A percentile compares a stretch with the other conserved stretches of the same genome.
Evolutionary conservation across 1,140 invertebrate species (phyloP).

Genomic region (Callitettix versicolor): DNA sequence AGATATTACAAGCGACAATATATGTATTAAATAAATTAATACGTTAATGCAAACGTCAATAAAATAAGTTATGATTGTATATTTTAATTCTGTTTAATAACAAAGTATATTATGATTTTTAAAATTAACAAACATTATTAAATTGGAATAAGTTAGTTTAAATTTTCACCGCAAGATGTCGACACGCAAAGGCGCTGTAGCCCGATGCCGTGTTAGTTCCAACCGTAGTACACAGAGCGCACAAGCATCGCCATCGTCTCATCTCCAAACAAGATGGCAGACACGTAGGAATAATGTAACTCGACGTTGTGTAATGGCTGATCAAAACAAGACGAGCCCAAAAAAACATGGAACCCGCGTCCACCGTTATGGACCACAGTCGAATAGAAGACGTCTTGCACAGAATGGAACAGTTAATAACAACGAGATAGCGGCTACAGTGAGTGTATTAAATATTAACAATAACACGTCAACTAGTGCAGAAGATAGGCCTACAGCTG

Average conservation of each 20-base stretch:
- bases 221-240: conserved; percentile 7
- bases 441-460: neutral
- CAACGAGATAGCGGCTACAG: neutral
- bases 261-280: conserved; percentile 20
- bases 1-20: no score
- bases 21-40: no score
- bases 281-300: conserved; percentile 2
- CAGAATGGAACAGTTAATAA: neutral
- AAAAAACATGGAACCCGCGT: conserved; percentile 9
- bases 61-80: no score
- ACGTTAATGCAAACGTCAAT: no score
- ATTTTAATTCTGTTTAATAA: no score
- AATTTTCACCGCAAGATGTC: neutral
- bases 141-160: neutral
- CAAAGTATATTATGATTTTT: no score
- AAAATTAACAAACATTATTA: no score
- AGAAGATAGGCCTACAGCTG: neutral
- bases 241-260: neutral
- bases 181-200: neutral
- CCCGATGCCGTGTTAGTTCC: conserved; percentile 1
- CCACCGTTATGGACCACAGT: conserved; percentile 12
- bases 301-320: conserved; percentile 17
- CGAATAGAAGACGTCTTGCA: neutral
- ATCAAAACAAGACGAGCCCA: conserved; percentile 14
- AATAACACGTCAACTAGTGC: neutral